Evolutionary conservation across 2,113 vertebrate species (phyloP).

Genomic region (Poeciliopsis occidentalis): DNA sequence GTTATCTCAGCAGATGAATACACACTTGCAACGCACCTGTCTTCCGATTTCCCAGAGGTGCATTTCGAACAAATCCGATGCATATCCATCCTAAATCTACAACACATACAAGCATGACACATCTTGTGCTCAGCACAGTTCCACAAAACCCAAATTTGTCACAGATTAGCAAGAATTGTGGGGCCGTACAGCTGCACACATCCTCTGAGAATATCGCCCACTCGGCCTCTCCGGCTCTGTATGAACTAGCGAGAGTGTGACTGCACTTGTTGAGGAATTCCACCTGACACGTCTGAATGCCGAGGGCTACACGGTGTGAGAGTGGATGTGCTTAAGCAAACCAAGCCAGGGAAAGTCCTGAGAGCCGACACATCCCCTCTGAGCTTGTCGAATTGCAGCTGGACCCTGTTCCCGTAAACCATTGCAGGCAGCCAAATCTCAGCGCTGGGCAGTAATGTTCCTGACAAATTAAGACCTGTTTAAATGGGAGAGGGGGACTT

Average conservation of each 20-base stretch:
- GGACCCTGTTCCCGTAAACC: conserved; percentile 68
- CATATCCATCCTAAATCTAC: conserved; percentile 44
- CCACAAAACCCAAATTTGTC: conserved; percentile 60
- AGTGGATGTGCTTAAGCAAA: conserved; percentile 83
- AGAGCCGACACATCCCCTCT: conserved; percentile 69
- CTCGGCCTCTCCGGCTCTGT: conserved; percentile 44
- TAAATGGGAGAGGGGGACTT: conserved; percentile 17
- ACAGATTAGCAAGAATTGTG: conserved; percentile 34
- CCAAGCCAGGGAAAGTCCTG: conserved; percentile 75
- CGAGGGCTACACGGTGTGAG: too few species aligned
- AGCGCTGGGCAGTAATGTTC: conserved; percentile 78
- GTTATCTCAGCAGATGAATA: conserved; percentile 17
- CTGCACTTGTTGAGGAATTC: conserved; percentile 82
- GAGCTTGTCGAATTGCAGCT: conserved; percentile 77
- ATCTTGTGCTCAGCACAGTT: conserved; percentile 15
- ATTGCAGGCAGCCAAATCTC: conserved; percentile 70
- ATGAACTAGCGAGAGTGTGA: conserved; percentile 62
- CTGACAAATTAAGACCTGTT: conserved; percentile 84
- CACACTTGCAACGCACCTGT: conserved; percentile 28
- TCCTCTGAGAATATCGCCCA: conserved; percentile 29
- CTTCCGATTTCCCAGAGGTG: conserved; percentile 29
- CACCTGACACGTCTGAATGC: conserved; percentile 84
- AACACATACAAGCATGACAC: conserved; percentile 37
- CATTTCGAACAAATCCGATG: conserved; percentile 56
- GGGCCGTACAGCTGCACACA: conserved; percentile 4